phyloP scores from a whole-genome alignment of 1,140 invertebrate genomes.

The Metopolophium dirhodum region DNA sequence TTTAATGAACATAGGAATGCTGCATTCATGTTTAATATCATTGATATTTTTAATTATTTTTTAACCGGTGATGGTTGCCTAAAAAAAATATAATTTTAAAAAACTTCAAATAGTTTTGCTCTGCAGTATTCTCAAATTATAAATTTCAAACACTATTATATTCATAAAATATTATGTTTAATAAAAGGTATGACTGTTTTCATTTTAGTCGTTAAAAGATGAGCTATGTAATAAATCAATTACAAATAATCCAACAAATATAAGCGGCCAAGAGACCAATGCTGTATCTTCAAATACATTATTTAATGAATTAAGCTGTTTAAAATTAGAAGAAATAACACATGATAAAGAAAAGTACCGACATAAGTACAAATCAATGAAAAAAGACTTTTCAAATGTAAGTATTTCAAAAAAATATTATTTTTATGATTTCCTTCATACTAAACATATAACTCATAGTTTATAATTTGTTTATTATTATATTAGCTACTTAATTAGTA shows the following conservation, averaged over 20 bases:
- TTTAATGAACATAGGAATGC: no score
- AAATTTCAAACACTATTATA: background rate
- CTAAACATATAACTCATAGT: no score
- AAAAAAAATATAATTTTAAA: no score
- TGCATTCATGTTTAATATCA: no score
- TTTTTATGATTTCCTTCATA: no score
- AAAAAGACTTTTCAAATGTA: slow-evolving; percentile 48
- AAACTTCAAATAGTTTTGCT: no score
- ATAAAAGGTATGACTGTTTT: background rate
- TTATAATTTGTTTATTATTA: background rate
- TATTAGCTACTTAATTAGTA: background rate
- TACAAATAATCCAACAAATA: slow-evolving; percentile 25
- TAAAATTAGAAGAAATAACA: slow-evolving; percentile 50
- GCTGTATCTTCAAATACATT: slow-evolving; percentile 2
- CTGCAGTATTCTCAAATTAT: background rate
- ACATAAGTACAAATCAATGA: slow-evolving; percentile 44
- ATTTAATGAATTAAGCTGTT: slow-evolving; percentile 48
- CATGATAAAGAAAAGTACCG: slow-evolving; percentile 49
- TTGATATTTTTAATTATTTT: no score
- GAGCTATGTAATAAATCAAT: slow-evolving; percentile 42
- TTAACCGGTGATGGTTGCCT: no score
- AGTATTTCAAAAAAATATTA: background rate
- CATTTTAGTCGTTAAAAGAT: slow-evolving; percentile 40
- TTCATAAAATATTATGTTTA: background rate
- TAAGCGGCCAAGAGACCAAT: background rate